Evolutionary conservation across 2,888 invertebrate species (phyloP), one percentile per base, ranked within the genome.

Genomic region (Dicyrtomina minuta): DNA sequence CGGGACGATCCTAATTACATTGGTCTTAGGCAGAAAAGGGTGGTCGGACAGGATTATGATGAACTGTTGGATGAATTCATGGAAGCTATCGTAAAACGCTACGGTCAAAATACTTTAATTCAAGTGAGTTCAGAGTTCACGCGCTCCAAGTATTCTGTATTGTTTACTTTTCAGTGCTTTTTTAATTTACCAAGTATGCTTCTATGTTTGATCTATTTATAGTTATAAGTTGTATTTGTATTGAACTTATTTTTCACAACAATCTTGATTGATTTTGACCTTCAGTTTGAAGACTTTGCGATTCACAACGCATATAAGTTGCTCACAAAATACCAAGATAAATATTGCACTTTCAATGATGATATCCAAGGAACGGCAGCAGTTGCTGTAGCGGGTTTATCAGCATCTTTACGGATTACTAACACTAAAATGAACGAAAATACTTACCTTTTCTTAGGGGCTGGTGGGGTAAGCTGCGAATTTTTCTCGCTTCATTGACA

Each of bases 221-320:
- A n/a, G n/a, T n/a, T n/a, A n/a, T n/a, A n/a, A n/a, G n/a, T n/a
- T n/a, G n/a, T n/a, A n/a, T n/a, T n/a, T n/a, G n/a, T n/a, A n/a
- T n/a, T n/a, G n/a, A n/a, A n/a, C n/a, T n/a, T n/a, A n/a, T n/a
- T n/a, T n/a, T n/a, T n/a, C n/a, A n/a, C n/a, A n/a, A n/a, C n/a
- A n/a, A n/a, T n/a, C n/a, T n/a, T n/a, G n/a, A n/a, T n/a, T n/a
- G n/a, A n/a, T n/a, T n/a, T n/a, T n/a, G n/a, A n/a, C n/a, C n/a
- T n/a, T n/a, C 88, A 96, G 85, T 99, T 98, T 84, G 99, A 99
- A 85, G 99, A 99, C 85, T 99, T 99, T 82, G 99, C 90, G 66
- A 99, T 99, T 81, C 87, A 90, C 12, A 99, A 99, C 83, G 99
- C 99, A 6, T 99, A 98, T 86, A 86, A 92, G 43, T 85, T 99